Evolutionary conservation across 1,140 invertebrate genomes (phyloP), one percentile per base, ranked within the genome.

Genomic region (Alviniconcha marisindica): DNA sequence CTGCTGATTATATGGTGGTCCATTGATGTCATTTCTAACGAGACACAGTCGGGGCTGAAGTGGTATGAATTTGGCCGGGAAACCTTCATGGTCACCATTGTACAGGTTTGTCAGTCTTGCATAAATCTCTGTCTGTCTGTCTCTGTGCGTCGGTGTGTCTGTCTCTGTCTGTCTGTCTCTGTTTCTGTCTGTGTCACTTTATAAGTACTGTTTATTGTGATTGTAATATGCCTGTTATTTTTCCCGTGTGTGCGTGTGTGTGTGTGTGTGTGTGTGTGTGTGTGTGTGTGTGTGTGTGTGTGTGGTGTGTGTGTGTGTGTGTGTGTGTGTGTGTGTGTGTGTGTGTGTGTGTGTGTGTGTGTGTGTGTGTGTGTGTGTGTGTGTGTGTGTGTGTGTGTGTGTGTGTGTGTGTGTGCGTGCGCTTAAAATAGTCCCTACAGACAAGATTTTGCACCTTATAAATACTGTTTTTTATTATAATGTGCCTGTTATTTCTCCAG

Each of bases 1-100:
- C 87, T 81, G 14, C 77, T 91, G 31, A 86, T 91, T 28, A 85
- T 86, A 4, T 91, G 91, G 91, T 91, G 91, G 91, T 87, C 87
- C 0, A 79, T 90, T 36, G 89, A 90, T 69, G 83, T 91, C 40
- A 89, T 91, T 24, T 86, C 84, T 15, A 74, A 78, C 21, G 82
- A 88, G 21, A 60, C 83, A 0, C 82, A 73, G 14, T 73, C 84
- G n/a, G 84, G 85, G 21, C 83, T 76, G 4, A 73, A 85, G 31
- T 90, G 89, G 88, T 89, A 91, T 42, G 86, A 86, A 66, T 89
- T 88, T 76, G 87, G 88, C 5, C 82, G 74, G 14, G 89, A 91
- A 48, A 90, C 89, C 21, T 87, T 91, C n/a, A 83, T 90, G 33
- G 84, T 85, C 38, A 90, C 89, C 1, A 63, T 91, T 15, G 84